Evolutionary conservation across 2,888 invertebrate species (phyloP).

Genomic region (Apodemia mormo): DNA sequence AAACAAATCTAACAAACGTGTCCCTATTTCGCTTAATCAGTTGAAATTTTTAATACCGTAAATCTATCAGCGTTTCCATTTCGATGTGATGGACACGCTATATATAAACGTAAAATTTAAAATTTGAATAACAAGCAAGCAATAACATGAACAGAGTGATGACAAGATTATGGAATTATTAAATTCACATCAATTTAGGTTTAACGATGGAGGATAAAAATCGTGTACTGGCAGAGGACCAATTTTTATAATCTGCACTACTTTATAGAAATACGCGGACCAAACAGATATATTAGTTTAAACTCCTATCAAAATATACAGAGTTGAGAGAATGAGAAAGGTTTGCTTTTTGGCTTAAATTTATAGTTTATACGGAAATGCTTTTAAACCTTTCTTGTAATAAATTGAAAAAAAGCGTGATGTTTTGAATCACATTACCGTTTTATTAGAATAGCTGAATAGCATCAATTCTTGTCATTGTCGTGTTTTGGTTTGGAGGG

Average conservation of each 20-base stretch:
- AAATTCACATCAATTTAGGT: conserved; percentile 38
- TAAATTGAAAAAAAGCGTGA: no score
- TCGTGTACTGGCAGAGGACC: conserved; percentile 6
- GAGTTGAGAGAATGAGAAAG: no score
- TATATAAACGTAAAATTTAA: not conserved
- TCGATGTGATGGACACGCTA: not conserved
- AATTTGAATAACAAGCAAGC: not conserved
- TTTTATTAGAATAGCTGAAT: no score
- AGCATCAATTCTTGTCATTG: no score
- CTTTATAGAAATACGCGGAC: not conserved
- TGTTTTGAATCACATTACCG: no score
- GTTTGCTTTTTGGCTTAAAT: no score
- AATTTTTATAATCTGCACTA: not conserved
- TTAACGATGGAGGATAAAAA: conserved; percentile 36
- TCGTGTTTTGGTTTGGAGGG: no score
- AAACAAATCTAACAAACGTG: no score
- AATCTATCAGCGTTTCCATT: not conserved
- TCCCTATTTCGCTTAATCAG: not conserved
- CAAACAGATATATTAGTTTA: not conserved
- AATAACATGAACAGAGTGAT: conserved; percentile 10
- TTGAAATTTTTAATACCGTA: not conserved
- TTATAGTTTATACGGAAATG: no score
- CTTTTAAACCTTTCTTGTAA: no score
- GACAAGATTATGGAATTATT: conserved; percentile 32
- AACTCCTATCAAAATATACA: no score